phyloP scores from a whole-genome alignment of 2,797 vertebrate species.

The Phrynocephalus guinanensis region DNA sequence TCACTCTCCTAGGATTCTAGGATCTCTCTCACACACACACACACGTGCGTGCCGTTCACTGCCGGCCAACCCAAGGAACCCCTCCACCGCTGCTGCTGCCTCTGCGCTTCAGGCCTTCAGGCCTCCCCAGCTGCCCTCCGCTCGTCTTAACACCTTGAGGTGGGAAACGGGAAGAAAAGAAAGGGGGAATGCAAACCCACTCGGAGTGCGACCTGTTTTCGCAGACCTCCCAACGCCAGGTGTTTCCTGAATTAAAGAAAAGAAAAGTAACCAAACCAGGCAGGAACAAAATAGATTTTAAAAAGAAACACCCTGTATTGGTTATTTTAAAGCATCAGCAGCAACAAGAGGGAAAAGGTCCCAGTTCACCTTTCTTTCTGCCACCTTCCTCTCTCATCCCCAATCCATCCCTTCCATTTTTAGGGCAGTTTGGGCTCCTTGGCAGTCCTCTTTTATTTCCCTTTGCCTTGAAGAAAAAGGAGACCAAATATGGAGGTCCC shows the following conservation, averaged over 20 bases:
- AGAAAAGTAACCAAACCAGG: slow-evolving; percentile 52
- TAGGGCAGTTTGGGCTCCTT: slow-evolving; percentile 66
- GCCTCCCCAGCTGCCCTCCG: slow-evolving; percentile 36
- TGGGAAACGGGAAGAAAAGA: slow-evolving; percentile 28
- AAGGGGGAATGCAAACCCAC: slow-evolving; percentile 32
- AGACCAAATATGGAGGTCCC: slow-evolving; percentile 74
- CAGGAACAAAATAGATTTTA: slow-evolving; percentile 28
- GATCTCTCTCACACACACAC: too few relatives aligned
- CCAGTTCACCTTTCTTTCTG: slow-evolving; percentile 48
- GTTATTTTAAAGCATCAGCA: too few relatives aligned
- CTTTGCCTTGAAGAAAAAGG: slow-evolving; percentile 76
- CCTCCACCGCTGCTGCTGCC: slow-evolving; percentile 8
- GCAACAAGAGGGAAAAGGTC: neutral
- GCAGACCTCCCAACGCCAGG: slow-evolving; percentile 50
- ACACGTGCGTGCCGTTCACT: neutral
- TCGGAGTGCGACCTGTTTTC: slow-evolving; percentile 43
- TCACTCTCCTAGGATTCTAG: too few relatives aligned
- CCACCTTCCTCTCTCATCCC: slow-evolving; percentile 52
- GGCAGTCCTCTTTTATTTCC: slow-evolving; percentile 76
- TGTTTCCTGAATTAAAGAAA: slow-evolving; percentile 49
- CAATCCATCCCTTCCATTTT: slow-evolving; percentile 57
- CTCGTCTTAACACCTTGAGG: neutral
- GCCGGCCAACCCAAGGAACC: neutral
- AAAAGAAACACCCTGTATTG: too few relatives aligned
- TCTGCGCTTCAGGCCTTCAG: neutral